These are phyloP conservation scores for Catostomus latipinnis DNA, from an alignment of 2,797 vertebrate genomes.

Conservation along the genomic window DNA sequence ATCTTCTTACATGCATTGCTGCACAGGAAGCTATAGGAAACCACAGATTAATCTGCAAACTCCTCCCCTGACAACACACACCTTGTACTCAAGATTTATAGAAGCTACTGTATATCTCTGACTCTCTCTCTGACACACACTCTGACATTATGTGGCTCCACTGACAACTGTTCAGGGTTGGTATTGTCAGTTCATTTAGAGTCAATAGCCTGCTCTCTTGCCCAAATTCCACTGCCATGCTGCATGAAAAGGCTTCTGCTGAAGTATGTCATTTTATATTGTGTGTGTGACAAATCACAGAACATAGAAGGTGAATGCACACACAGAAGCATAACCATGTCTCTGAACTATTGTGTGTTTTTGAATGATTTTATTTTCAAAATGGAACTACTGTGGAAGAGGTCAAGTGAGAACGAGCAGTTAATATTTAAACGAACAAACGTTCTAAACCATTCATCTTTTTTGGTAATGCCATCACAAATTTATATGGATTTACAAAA, in stretches of 20 bases:
- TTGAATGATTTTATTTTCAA: neutral
- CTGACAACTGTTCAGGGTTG: constrained; percentile 37
- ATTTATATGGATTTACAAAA: too few relatives aligned
- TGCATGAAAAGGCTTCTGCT: constrained; percentile 43
- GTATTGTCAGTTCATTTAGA: constrained; percentile 37
- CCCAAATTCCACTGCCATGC: constrained; percentile 27
- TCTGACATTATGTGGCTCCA: neutral
- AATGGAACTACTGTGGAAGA: neutral
- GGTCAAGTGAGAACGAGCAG: neutral
- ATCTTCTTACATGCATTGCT: too few relatives aligned
- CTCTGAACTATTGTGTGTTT: neutral
- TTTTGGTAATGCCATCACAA: too few relatives aligned
- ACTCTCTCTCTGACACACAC: too few relatives aligned
- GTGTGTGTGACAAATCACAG: constrained; percentile 24
- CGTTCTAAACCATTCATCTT: too few relatives aligned
- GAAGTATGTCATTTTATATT: constrained; percentile 24
- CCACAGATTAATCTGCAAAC: too few relatives aligned
- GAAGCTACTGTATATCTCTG: too few relatives aligned
- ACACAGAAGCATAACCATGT: neutral
- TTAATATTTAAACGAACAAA: neutral
- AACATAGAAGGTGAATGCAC: neutral
- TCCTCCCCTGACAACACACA: too few relatives aligned
- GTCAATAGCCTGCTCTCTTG: constrained; percentile 32
- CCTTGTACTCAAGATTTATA: too few relatives aligned
- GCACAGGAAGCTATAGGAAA: too few relatives aligned